Evolutionary conservation across 2,797 vertebrate genomes (phyloP), one percentile per base, ranked within the genome.

Genomic region (Fratercula arctica): DNA sequence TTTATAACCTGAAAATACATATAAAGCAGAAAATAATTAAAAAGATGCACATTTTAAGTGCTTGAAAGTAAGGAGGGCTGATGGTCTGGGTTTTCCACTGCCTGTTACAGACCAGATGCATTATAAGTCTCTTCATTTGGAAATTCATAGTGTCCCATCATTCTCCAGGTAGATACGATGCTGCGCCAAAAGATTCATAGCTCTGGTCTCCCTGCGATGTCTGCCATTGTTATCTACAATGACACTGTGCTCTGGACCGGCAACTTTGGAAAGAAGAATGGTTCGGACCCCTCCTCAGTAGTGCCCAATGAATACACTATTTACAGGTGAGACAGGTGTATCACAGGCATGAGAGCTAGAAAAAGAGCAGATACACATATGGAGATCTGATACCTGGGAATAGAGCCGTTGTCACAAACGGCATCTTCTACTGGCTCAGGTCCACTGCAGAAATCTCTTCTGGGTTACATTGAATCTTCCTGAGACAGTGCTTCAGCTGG

Each of bases 181-280:
- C 98, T 99, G n/a, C 97, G 98, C 5, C 97, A 98, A 90, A 98
- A 46, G 57, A 91, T 99, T 85, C 98, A 98, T 39, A 97, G 95
- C 21, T 95, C 98, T 0, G 98, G 98, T 59, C 98, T 99, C 39
- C 99, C 99, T 0, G 98, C 99, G 59, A 91, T 99, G 96, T 99
- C 99, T 1, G 99, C 99, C 45, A 99, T 99, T 3, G 98, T 99
- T 25, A 97, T 99, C 92, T 98, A 99, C 96, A 99, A 99, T 0
- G 99, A 99, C 97, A 99, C 99, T 0, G 98, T 99, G 76, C 97
- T 99, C 90, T 99, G 99, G 99, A 99, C 99, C 0, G 99, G 99
- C 14, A 99, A 99, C 97, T 99, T 99, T 0, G 99, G 99, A 8
- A 99, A 96, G 96, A 99, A 97, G 94, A 99, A 99, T 3, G 80